Conservation (phyloP, 2,113 vertebrate species). For the Antennarius striatus region DNA sequence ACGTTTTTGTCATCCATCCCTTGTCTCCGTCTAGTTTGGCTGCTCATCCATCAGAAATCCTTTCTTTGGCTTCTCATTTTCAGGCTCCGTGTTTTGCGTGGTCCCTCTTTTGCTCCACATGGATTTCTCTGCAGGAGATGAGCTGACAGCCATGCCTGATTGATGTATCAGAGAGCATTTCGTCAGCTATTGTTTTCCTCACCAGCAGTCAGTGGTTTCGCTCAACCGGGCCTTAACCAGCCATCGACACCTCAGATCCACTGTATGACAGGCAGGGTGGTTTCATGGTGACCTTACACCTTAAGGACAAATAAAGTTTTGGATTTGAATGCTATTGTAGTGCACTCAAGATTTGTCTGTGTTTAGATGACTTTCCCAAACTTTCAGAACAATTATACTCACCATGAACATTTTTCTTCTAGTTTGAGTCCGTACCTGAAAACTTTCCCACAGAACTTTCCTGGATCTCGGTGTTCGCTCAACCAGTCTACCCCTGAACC, state of each 20-base stretch:
- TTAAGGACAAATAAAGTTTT: not conserved
- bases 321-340: slow-evolving; percentile 24
- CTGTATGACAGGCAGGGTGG: not conserved
- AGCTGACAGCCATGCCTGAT: slow-evolving; percentile 63
- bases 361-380: slow-evolving; percentile 48
- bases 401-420: slow-evolving; percentile 54
- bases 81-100: slow-evolving; percentile 58
- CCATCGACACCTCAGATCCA: slow-evolving; percentile 29
- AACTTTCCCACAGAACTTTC: slow-evolving; percentile 71
- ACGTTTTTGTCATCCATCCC: slow-evolving; percentile 39
- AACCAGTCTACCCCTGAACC: slow-evolving; percentile 37
- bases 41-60: slow-evolving; percentile 45
- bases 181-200: slow-evolving; percentile 67
- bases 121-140: slow-evolving; percentile 58
- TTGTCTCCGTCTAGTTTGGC: slow-evolving; percentile 39
- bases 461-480: slow-evolving; percentile 65
- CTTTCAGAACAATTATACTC: slow-evolving; percentile 42
- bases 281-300: not conserved
- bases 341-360: slow-evolving; percentile 5
- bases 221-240: not conserved
- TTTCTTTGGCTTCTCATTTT: slow-evolving; percentile 61
- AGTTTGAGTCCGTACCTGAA: slow-evolving; percentile 62
- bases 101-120: slow-evolving; percentile 58
- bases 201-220: slow-evolving; percentile 19
- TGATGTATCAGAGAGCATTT: slow-evolving; percentile 58